Percentiles rank a stretch among this genome's conserved stretches.
These are phyloP conservation scores for Ceratothoa steindachneri DNA, from an alignment of 2,888 invertebrate species.

Conservation along the genomic window DNA sequence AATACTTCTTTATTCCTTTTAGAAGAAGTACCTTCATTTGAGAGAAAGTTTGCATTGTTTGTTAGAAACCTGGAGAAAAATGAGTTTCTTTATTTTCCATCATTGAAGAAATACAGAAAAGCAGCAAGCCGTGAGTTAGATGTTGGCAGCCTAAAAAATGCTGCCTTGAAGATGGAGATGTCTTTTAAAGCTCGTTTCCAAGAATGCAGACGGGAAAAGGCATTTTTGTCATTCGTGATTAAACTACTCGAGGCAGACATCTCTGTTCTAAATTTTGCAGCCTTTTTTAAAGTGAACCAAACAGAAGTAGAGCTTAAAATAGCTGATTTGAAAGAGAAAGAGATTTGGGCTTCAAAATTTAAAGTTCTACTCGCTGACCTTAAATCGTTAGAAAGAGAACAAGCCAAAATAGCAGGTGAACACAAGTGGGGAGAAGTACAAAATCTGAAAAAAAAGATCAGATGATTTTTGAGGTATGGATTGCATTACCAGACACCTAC, in stretches of 20 bases:
- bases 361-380: no score
- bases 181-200: background rate
- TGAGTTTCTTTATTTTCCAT: background rate
- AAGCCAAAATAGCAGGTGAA: no score
- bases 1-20: slow-evolving; percentile 22
- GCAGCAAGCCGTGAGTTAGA: background rate
- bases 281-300: background rate
- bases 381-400: no score
- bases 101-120: slow-evolving; percentile 4
- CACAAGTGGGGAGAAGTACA: no score
- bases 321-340: slow-evolving; percentile 2
- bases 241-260: slow-evolving; percentile 4
- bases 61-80: slow-evolving; percentile 9
- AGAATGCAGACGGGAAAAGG: slow-evolving; percentile 2
- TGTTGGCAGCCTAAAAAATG: slow-evolving; percentile 3
- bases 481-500: no score
- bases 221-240: background rate
- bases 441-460: no score
- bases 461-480: no score
- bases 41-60: slow-evolving; percentile 26
- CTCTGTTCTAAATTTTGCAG: slow-evolving; percentile 4
- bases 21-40: slow-evolving; percentile 37
- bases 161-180: no score
- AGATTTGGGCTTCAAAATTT: no score
- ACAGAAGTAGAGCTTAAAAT: background rate